Evolutionary conservation across 2,888 invertebrate species (phyloP), one percentile per base, ranked within the genome.

Genomic region (Emmelina monodactyla): DNA sequence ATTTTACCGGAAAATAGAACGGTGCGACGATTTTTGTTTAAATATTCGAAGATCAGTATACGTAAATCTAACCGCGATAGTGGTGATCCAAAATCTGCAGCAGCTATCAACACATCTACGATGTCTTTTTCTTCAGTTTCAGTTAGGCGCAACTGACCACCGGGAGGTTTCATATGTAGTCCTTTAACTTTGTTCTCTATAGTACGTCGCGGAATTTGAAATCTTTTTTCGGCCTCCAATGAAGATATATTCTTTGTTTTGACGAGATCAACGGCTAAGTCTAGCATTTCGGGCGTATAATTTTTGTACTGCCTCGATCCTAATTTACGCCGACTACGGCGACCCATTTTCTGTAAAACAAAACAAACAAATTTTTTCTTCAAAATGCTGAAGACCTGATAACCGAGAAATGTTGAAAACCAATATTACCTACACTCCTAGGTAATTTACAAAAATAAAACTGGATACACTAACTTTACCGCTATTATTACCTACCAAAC

Each of bases 201-300:
- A 12, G 46, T 43, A 14, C 44, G 34, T 6, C 45, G 40, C 6
- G 46, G 46, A 19, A 46, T 44, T 6, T 40, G 34, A 30, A 42
- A 42, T 19, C 14, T 13, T 31, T 43, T 43, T 43, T 45, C 45
- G 9, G 45, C 43, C 7, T 42, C 35, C 14, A 15, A 14, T 28
- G 28, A 28, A 4, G 28, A 28, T 11, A 28, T n/a, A 4, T 7
- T 6, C 28, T 28, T 28, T 4, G 7, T n/a, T n/a, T 6, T 11
- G 4, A 28, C 7, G 11, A 11, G 7, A 9, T 28, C 10, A 4
- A 6, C 7, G 5, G n/a, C 28, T n/a, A 28, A 11, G 7, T 28
- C 11, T 11, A 28, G 4, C 28, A 28, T 28, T n/a, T n/a, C n/a
- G n/a, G n/a, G n/a, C n/a, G n/a, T n/a, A n/a, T n/a, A n/a, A n/a